A percentile compares a stretch with the other conserved stretches of the same genome.
These are phyloP conservation scores for Gisinianus flammeolus DNA, from an alignment of 2,888 invertebrate species.

Conservation along the genomic window DNA sequence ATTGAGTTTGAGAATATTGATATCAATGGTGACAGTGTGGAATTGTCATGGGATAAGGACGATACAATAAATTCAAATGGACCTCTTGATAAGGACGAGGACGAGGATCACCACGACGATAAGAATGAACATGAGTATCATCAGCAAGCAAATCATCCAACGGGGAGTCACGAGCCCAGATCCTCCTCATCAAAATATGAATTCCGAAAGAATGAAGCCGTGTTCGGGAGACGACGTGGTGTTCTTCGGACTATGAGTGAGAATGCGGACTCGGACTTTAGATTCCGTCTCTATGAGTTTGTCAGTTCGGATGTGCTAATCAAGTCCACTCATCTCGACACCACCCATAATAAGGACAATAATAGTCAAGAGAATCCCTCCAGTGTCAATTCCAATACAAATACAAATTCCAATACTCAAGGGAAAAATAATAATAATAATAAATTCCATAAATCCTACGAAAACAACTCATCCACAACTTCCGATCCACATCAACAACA, in stretches of 20 bases:
- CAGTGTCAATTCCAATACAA: background rate
- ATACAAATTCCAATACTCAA: background rate
- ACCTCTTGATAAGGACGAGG: background rate
- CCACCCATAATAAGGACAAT: background rate
- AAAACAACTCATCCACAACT: no score
- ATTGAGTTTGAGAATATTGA: background rate
- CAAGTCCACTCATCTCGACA: no score
- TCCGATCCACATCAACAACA: no score
- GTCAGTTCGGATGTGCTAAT: no score
- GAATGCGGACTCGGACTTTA: background rate
- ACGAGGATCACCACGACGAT: background rate
- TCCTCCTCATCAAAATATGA: background rate
- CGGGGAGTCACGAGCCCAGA: background rate
- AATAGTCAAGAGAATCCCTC: background rate
- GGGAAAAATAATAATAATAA: no score
- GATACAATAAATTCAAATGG: background rate
- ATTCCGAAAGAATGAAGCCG: background rate
- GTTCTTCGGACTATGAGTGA: conserved; percentile 10
- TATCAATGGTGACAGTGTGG: conserved; percentile 5
- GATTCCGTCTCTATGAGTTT: background rate
- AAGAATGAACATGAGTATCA: background rate
- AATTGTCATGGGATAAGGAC: background rate
- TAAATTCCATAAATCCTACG: no score
- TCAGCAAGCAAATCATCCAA: background rate
- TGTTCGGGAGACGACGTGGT: background rate